These are phyloP conservation scores for Ischnura elegans DNA, from an alignment of 2,888 invertebrate species.

Conservation along the genomic window DNA sequence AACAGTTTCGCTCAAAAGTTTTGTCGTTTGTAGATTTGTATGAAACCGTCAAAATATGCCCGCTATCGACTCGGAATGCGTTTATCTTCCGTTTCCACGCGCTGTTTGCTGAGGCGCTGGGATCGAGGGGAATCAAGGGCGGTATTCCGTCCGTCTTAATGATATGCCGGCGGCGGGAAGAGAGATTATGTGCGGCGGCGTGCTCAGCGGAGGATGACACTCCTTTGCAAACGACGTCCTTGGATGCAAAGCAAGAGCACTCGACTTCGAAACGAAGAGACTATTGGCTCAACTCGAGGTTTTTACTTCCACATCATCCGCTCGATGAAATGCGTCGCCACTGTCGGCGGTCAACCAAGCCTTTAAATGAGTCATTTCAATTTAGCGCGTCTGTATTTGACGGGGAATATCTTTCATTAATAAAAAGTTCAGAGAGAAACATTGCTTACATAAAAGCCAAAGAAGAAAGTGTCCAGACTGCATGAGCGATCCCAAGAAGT, in stretches of 20 bases:
- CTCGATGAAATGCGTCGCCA: neutral
- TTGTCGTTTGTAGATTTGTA: no score
- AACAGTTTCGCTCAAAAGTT: no score
- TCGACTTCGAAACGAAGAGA: neutral
- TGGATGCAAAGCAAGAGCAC: neutral
- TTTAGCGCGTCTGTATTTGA: neutral
- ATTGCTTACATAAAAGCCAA: no score
- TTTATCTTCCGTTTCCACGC: neutral
- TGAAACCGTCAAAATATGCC: no score
- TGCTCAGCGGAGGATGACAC: conserved; percentile 15
- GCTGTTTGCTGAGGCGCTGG: neutral
- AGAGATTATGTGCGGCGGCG: neutral
- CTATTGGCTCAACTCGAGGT: neutral
- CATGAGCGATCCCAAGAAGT: no score
- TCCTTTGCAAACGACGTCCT: neutral
- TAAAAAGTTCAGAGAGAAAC: no score
- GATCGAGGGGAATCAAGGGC: neutral
- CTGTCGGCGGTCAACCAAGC: neutral
- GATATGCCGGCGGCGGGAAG: neutral
- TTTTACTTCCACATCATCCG: neutral
- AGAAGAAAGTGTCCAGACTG: no score
- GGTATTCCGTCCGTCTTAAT: neutral
- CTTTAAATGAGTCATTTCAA: neutral
- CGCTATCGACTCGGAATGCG: no score
- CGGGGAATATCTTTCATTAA: no score